Base-by-base conservation (phyloP, 2,888 invertebrate genomes). In the Coronaproctus castanopsis region DNA sequence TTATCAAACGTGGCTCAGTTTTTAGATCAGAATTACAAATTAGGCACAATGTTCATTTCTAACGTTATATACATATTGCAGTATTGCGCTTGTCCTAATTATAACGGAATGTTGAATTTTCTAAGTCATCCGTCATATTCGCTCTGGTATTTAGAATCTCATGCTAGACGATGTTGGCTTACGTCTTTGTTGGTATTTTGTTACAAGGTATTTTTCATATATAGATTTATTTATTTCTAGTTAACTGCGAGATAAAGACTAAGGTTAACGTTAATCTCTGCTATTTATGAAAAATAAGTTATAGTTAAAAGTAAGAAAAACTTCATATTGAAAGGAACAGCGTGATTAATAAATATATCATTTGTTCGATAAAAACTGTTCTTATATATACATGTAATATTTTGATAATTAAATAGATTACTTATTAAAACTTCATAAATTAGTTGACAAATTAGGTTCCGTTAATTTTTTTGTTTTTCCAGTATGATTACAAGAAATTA, bases 1-100 rank as follows among this genome's bases (percentile, higher is more conserved):
- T 76, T 98, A 70, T 83, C 90, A 24, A 93, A 91, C 69, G 73
- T 97, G 63, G 92, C 96, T 0, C 91, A 91, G 76, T 80, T 98
- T 14, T 71, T 98, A 69, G 98, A 98, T 71, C 89, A 92, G 71
- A 98, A 98, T 74, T 90, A 95, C 70, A 76, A 85, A 63, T 90
- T 98, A 78, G 96, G 96, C 0, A 85, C 86, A 66, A 79, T 84
- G 61, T 80, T 98, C 57, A 79, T 96, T 3, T 86, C 90, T 5
- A 87, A 90, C 0, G 85, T 89, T 0, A 73, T 95, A 60, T 74
- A 95, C 61, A 50, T 80, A 57, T 76, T 92, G 57, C 82, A 88
- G 64, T 90, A 87, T 71, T 81, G 85, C 57, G 87, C 91, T 0
- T 86, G 87, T 63, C 87, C 88, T 0, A 84, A 75, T 1, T 76